Conservation (phyloP, 1,140 invertebrate species). For the Anadara kagoshimensis region DNA sequence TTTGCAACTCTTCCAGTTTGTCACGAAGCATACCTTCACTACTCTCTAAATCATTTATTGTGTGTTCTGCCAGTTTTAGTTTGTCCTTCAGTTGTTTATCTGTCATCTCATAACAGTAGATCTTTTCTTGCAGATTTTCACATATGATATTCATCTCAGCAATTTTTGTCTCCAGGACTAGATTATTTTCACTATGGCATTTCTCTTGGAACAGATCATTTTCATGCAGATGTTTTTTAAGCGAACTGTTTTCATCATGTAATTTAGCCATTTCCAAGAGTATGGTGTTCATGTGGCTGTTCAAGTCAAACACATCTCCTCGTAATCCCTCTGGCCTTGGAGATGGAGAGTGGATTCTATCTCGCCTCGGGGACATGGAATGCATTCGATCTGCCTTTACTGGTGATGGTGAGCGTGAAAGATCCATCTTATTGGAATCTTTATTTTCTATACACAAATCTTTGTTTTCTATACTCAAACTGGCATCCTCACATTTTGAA, state of each 20-base stretch:
- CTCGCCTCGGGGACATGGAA: constrained; percentile 9
- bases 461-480: too few relatives aligned
- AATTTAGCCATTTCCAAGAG: constrained; percentile 20
- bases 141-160: constrained; percentile 57
- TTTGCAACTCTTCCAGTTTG: constrained; percentile 50
- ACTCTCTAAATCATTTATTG: constrained; percentile 61
- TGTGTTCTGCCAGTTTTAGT: constrained; percentile 61
- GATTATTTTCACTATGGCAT: constrained; percentile 34
- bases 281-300: constrained; percentile 15
- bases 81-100: constrained; percentile 61
- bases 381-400: not conserved
- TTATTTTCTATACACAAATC: too few relatives aligned
- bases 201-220: constrained; percentile 30
- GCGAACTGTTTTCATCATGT: constrained; percentile 48
- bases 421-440: too few relatives aligned
- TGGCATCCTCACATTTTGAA: too few relatives aligned
- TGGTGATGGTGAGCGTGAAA: too few relatives aligned
- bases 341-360: not conserved
- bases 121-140: constrained; percentile 59
- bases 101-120: constrained; percentile 52
- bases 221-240: constrained; percentile 44
- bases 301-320: constrained; percentile 15
- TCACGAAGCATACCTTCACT: constrained; percentile 59
- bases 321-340: not conserved
- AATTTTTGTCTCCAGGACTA: constrained; percentile 47